A percentile compares a stretch with the other conserved stretches of the same genome.
These are phyloP conservation scores for Oreochromis mossambicus DNA, from an alignment of 2,797 vertebrate species.

Conservation along the genomic window DNA sequence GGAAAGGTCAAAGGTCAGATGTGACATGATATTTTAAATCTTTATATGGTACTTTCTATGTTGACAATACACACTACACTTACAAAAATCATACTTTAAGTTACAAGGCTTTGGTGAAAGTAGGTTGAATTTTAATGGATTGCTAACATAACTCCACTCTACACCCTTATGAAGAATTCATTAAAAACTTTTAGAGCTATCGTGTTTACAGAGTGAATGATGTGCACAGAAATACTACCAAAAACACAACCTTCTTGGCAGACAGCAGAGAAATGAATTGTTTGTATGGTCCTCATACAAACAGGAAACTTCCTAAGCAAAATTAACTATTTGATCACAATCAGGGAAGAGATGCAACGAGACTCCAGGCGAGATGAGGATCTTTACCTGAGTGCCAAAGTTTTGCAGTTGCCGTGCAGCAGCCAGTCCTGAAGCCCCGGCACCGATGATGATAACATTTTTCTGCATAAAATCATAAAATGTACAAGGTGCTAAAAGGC, in stretches of 20 bases:
- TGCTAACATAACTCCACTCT: not conserved
- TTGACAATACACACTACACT: not conserved
- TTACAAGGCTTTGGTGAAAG: not conserved
- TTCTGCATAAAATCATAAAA: conserved; percentile 70
- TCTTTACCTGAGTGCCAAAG: conserved; percentile 90
- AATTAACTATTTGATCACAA: rapidly evolving
- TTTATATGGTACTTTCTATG: not conserved
- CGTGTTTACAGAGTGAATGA: not conserved
- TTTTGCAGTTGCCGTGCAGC: conserved; percentile 93
- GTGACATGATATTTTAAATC: not conserved
- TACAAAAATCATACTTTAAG: not conserved
- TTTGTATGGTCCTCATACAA: not conserved
- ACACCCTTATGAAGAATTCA: not conserved
- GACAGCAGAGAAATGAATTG: not conserved
- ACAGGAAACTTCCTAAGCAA: not conserved
- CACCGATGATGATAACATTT: conserved; percentile 89
- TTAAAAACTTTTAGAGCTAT: not conserved
- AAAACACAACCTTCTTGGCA: not conserved
- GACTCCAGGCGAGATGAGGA: not conserved
- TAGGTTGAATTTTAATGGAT: not conserved
- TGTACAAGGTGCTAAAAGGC: not conserved
- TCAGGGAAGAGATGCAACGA: not conserved
- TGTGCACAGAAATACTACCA: not conserved
- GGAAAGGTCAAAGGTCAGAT: not conserved
- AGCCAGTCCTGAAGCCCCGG: conserved; percentile 91